Base-by-base conservation (phyloP, 2,888 invertebrate species). In the Diabrotica balteata region DNA sequence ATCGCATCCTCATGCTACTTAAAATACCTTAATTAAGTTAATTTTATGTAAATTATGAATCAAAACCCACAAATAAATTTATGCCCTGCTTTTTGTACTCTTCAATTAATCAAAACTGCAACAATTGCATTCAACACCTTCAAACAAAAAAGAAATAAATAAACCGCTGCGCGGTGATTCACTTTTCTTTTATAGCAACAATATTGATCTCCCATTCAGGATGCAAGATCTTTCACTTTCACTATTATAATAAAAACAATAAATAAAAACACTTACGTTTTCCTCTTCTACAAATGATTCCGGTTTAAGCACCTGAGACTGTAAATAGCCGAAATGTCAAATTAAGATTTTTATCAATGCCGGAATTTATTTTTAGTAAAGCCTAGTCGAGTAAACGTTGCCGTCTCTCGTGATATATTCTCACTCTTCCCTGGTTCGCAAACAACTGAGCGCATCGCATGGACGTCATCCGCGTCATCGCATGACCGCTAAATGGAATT, bases 391-490 rank as follows among this genome's bases (percentile, higher is more conserved):
- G 9, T 22, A 17, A 61, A 47, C 53, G 62, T 49, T 54, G 54
- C 11, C 43, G 47, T 43, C 49, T 17, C 8, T 9, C 8, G 32
- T 5, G 32, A 32, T 44, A 46, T 42, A 46, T 46, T 17, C 51
- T 49, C 43, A 9, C 62, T 49, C 62, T 54, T 49, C 9, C 49
- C 54, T 43, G n/a, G 62, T 47, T 47, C 47, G 49, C 32, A 55
- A 47, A 54, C 54, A 55, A 62, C 62, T 62, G 62, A 49, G n/a
- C 44, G 44, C 11, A 11, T 57, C 55, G 42, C 10, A 11, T 22
- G 46, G 53, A 50, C 44, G 52, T 22, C 17, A 43, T 55, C 7
- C 10, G 10, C n/a, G 11, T 9, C 43, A 32, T 32, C 32, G 32
- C 32, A 32, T 32, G 32, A 32, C 32, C 32, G 32, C 32, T 32